Conservation (phyloP, 1,140 invertebrate genomes). For the Drosophila parvula region DNA sequence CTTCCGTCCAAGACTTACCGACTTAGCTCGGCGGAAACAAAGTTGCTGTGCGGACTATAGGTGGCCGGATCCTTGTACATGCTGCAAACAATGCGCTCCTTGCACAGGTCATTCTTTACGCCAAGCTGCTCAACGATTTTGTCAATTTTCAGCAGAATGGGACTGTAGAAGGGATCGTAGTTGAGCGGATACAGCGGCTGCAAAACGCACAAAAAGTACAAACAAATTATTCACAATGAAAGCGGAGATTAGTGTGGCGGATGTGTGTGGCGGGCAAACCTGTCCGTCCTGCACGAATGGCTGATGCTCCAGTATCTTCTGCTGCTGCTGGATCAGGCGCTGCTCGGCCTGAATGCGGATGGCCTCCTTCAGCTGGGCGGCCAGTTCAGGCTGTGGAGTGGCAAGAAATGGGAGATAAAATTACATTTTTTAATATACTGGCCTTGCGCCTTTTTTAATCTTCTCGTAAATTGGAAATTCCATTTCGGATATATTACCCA, state of each 20-base stretch:
- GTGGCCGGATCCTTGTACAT: conserved; percentile 91
- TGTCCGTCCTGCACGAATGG: conserved; percentile 83
- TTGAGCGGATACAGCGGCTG: conserved; percentile 82
- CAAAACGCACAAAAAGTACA: conserved; percentile 4
- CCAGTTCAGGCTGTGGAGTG: conserved; percentile 63
- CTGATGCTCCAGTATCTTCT: conserved; percentile 82
- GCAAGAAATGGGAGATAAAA: background rate
- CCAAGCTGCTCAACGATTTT: conserved; percentile 89
- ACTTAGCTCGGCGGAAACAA: conserved; percentile 92
- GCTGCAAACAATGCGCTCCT: conserved; percentile 90
- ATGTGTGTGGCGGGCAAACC: conserved; percentile 54
- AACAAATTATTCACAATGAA: conserved; percentile 35
- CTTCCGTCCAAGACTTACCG: conserved; percentile 86
- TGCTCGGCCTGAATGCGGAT: conserved; percentile 84
- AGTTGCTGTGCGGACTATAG: conserved; percentile 92
- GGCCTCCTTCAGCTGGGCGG: conserved; percentile 81
- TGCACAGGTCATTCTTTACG: conserved; percentile 88
- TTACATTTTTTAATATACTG: too few relatives aligned
- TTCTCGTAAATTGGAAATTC: background rate
- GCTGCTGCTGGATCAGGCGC: conserved; percentile 80
- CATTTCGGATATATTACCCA: background rate
- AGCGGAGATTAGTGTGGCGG: background rate
- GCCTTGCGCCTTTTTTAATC: too few relatives aligned
- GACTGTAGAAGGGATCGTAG: conserved; percentile 91
- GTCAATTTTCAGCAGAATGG: conserved; percentile 90